These are phyloP conservation scores for Geothlypis trichas DNA, from an alignment of 2,113 vertebrate species.

Conservation along the genomic window DNA sequence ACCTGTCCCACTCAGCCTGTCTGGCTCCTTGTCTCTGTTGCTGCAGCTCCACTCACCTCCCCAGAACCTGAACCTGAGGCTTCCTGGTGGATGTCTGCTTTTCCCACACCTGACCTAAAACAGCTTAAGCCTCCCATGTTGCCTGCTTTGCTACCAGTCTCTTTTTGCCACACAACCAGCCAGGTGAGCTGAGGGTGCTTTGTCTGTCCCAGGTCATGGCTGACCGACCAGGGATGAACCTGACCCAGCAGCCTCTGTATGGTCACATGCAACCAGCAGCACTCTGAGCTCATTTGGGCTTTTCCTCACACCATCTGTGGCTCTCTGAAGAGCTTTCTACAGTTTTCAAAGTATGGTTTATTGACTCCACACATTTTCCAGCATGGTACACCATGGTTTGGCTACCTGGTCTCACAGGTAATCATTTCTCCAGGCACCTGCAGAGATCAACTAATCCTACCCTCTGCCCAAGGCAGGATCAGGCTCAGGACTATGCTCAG, in stretches of 20 bases:
- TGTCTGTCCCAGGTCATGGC: background rate
- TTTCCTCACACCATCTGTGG: background rate
- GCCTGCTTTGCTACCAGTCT: background rate
- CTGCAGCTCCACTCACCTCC: background rate
- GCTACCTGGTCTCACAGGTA: background rate
- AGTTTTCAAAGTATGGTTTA: background rate
- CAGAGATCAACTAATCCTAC: background rate
- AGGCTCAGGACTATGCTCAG: background rate
- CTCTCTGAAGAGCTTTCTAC: background rate
- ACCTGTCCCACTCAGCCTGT: background rate
- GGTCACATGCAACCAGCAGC: background rate
- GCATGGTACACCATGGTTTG: background rate
- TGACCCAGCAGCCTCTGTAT: background rate
- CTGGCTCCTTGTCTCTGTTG: background rate
- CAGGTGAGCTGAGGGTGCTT: background rate
- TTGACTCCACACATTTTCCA: background rate
- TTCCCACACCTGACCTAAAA: background rate
- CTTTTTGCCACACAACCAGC: background rate
- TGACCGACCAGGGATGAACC: background rate
- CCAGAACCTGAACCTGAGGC: background rate
- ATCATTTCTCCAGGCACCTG: background rate
- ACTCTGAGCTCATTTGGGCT: background rate
- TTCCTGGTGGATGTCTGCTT: background rate
- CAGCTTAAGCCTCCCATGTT: background rate
- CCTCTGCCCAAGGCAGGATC: background rate